Evolutionary conservation across 2,797 vertebrate species (phyloP).

Genomic region (Danio tinwini): DNA sequence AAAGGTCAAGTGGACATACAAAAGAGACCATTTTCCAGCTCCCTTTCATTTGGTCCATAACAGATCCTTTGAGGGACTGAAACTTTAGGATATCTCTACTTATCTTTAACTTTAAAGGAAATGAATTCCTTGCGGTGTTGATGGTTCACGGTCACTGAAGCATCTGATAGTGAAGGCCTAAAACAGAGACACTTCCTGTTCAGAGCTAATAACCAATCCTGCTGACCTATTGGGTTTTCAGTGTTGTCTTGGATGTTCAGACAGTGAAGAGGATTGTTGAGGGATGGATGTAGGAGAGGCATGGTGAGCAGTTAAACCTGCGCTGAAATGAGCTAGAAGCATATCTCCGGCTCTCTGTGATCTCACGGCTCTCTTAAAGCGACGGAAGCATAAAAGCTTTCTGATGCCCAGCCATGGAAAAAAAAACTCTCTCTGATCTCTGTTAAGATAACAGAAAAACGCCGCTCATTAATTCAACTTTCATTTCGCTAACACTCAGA

Average conservation of each 20-base stretch:
- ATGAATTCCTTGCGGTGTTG: slow-evolving; percentile 19
- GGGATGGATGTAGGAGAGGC: not conserved
- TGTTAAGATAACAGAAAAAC: slow-evolving; percentile 11
- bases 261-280: slow-evolving; percentile 15
- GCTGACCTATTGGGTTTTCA: slow-evolving; percentile 20
- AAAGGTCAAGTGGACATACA: slow-evolving; percentile 71
- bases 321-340: slow-evolving; percentile 34
- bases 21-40: slow-evolving; percentile 62
- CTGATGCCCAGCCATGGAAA: not conserved
- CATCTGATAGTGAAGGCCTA: slow-evolving; percentile 7
- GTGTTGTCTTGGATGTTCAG: slow-evolving; percentile 3
- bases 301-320: slow-evolving; percentile 3
- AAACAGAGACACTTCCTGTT: slow-evolving; percentile 32
- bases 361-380: slow-evolving; percentile 36
- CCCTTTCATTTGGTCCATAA: slow-evolving; percentile 62
- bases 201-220: slow-evolving; percentile 2
- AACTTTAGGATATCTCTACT: slow-evolving; percentile 15
- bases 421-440: slow-evolving; percentile 45
- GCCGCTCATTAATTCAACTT: not conserved
- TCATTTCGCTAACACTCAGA: not conserved
- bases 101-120: slow-evolving; percentile 30
- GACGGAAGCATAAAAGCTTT: slow-evolving; percentile 23
- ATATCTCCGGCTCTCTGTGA: slow-evolving; percentile 21
- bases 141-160: slow-evolving; percentile 19
- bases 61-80: slow-evolving; percentile 34